phyloP scores from a whole-genome alignment of 1,140 invertebrate species.

The Drosophila pseudoananassae region DNA sequence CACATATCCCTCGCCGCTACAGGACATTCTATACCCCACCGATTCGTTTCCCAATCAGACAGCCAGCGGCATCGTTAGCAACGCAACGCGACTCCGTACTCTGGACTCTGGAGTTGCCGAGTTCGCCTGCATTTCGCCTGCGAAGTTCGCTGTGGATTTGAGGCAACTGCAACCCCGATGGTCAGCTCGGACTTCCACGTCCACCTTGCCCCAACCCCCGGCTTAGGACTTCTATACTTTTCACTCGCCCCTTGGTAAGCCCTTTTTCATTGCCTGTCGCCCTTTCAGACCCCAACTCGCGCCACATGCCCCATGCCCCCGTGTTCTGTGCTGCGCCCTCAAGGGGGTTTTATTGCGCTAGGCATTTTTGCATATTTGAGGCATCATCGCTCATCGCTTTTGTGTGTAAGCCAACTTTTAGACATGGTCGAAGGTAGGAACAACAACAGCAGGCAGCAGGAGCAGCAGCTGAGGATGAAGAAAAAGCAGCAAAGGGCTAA shows the following conservation, averaged over 20 bases:
- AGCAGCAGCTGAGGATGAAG: constrained; percentile 23
- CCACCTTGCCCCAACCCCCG: constrained; percentile 1
- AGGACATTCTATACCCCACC: constrained; percentile 26
- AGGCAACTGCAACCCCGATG: constrained; percentile 48
- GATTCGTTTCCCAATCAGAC: constrained; percentile 54
- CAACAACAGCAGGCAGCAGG: constrained; percentile 8
- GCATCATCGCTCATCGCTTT: constrained; percentile 82
- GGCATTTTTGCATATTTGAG: constrained; percentile 83
- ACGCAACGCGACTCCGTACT: constrained; percentile 53
- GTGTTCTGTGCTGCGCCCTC: constrained; percentile 11
- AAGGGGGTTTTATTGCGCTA: constrained; percentile 75
- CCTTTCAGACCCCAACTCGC: background rate
- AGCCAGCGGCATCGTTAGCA: constrained; percentile 74
- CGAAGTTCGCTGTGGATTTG: constrained; percentile 63
- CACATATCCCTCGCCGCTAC: background rate
- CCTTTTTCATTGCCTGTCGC: constrained; percentile 72
- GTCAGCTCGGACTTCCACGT: constrained; percentile 30
- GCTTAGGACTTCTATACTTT: background rate
- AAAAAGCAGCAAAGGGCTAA: constrained; percentile 42
- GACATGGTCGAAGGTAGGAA: constrained; percentile 45
- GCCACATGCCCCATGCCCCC: background rate
- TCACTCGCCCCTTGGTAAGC: constrained; percentile 51
- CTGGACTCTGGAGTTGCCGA: constrained; percentile 3
- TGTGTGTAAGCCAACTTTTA: constrained; percentile 81
- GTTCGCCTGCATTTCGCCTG: constrained; percentile 62